Evolutionary conservation across 2,113 vertebrate species (phyloP).

Genomic region (rat (Rattus norvegicus)): GRCr8 NC_086019.1:178759501-178760000

Average conservation of each 20-base stretch:
- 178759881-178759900: neutral
- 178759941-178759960: neutral
- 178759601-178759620: neutral
- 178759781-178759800: neutral
- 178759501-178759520: neutral
- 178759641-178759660: too few species aligned
- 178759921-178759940: neutral
- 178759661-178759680: neutral
- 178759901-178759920: neutral
- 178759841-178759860: too few species aligned
- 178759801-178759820: neutral
- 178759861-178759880: neutral
- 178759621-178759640: neutral
- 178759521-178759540: neutral
- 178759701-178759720: neutral
- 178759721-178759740: neutral
- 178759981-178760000: neutral
- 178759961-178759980: neutral
- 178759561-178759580: neutral
- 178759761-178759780: neutral
- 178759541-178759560: neutral
- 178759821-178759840: neutral
- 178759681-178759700: neutral
- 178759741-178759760: neutral
- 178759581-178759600: neutral